These are phyloP conservation scores for Drosophila setifemur DNA, from an alignment of 1,140 invertebrate species.

Conservation along the genomic window DNA sequence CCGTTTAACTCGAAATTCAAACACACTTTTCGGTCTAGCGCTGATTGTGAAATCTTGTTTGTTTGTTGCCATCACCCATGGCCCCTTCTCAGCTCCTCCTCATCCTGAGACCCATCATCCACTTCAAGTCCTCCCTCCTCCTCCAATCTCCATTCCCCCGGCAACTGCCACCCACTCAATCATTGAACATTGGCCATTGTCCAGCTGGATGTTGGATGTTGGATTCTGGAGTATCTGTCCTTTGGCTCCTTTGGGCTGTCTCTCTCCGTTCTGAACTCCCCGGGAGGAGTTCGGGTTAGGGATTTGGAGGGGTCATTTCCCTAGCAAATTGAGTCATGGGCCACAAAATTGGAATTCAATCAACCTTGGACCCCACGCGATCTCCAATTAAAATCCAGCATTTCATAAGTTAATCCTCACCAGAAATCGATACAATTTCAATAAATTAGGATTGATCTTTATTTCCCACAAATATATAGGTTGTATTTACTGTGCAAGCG, in stretches of 20 bases:
- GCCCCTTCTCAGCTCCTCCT: neutral
- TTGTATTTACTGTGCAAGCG: too few species aligned
- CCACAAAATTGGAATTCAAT: slow-evolving; percentile 44
- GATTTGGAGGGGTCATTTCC: too few species aligned
- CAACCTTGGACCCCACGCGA: neutral
- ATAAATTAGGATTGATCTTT: neutral
- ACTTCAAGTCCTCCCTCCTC: too few species aligned
- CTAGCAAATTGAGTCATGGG: slow-evolving; percentile 30
- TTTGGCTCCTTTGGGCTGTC: neutral
- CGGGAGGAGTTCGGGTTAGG: too few species aligned
- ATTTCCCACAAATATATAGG: too few species aligned
- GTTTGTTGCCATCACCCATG: slow-evolving; percentile 49
- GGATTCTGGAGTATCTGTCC: slow-evolving; percentile 7
- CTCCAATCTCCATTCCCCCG: neutral
- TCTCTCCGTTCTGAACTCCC: neutral
- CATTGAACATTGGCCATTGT: slow-evolving; percentile 35
- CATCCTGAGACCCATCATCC: too few species aligned
- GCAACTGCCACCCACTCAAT: slow-evolving; percentile 22
- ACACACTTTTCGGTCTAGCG: slow-evolving; percentile 67
- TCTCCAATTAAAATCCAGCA: too few species aligned
- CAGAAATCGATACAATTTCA: too few species aligned
- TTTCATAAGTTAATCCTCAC: too few species aligned
- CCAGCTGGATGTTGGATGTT: neutral
- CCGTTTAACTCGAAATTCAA: slow-evolving; percentile 66
- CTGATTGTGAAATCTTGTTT: slow-evolving; percentile 78